Percentiles rank a stretch among this genome's conserved stretches.
These are phyloP conservation scores for Drosophila repleta DNA, from an alignment of 1,140 invertebrate species.

Conservation along the genomic window DNA sequence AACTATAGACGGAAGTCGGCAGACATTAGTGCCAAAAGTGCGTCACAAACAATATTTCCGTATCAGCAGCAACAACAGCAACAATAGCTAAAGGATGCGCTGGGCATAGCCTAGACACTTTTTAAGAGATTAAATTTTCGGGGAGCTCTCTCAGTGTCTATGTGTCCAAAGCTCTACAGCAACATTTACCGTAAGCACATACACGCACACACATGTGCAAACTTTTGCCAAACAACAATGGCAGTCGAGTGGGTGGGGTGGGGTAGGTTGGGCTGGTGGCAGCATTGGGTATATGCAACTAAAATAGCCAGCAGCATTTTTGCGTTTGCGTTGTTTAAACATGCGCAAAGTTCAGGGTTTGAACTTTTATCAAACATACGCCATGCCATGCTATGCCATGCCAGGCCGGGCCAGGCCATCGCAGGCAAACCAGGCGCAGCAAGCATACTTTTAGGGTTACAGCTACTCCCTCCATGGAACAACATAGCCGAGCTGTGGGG, in stretches of 20 bases:
- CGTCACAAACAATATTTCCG: constrained; percentile 80
- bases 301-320: constrained; percentile 83
- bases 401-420: constrained; percentile 52
- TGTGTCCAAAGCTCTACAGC: constrained; percentile 58
- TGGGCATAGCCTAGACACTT: constrained; percentile 74
- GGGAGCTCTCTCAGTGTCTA: constrained; percentile 41
- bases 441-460: constrained; percentile 58
- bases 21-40: constrained; percentile 80
- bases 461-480: constrained; percentile 28
- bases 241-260: constrained; percentile 1
- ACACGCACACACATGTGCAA: constrained; percentile 43
- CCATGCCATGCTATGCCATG: constrained; percentile 64
- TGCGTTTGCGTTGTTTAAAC: constrained; percentile 83
- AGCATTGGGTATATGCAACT: constrained; percentile 56
- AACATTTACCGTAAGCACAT: constrained; percentile 66
- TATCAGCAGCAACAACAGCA: constrained; percentile 52
- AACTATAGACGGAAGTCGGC: constrained; percentile 75
- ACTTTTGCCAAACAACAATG: constrained; percentile 72
- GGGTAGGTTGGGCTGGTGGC: too few species aligned
- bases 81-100: constrained; percentile 54
- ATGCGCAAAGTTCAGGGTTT: constrained; percentile 81
- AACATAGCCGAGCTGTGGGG: constrained; percentile 27
- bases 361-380: constrained; percentile 82
- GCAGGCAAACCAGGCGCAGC: constrained; percentile 45
- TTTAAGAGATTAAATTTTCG: constrained; percentile 81